These are phyloP conservation scores for Diploptera punctata DNA, from an alignment of 2,888 invertebrate species.

Conservation along the genomic window DNA sequence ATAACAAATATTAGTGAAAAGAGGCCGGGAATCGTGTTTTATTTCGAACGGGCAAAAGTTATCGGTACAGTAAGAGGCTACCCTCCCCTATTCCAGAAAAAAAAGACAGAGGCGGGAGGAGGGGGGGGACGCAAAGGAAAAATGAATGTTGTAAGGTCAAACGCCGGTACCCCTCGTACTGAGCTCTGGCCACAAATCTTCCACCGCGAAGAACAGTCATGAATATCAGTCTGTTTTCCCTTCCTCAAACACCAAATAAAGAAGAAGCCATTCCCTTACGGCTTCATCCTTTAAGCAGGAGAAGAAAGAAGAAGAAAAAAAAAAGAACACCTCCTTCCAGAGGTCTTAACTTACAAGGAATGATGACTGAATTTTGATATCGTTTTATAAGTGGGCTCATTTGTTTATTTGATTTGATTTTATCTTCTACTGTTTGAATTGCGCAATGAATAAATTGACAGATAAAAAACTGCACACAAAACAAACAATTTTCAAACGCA, in stretches of 20 bases:
- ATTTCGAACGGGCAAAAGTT: neutral
- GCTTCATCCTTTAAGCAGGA: conserved; percentile 28
- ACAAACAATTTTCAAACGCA: too few species aligned
- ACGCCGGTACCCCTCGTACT: conserved; percentile 28
- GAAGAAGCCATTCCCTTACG: conserved; percentile 30
- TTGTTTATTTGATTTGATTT: too few species aligned
- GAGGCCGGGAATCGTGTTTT: too few species aligned
- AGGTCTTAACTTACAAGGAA: conserved; percentile 16
- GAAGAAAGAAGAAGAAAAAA: neutral
- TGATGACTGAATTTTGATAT: conserved; percentile 18
- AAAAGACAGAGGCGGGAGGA: neutral
- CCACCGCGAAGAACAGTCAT: conserved; percentile 27
- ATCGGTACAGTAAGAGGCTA: neutral
- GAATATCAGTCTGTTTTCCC: conserved; percentile 30
- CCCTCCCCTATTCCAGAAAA: neutral
- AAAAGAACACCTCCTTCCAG: conserved; percentile 5
- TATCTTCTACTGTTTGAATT: too few species aligned
- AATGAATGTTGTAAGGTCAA: conserved; percentile 31
- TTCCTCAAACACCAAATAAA: conserved; percentile 31
- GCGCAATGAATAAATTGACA: too few species aligned
- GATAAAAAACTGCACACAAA: too few species aligned
- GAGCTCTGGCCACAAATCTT: conserved; percentile 27
- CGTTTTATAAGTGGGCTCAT: neutral
- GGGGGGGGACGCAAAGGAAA: conserved; percentile 26
- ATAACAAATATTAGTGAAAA: too few species aligned